A percentile compares a stretch with the other conserved stretches of the same genome.
phyloP scores from a whole-genome alignment of 2,797 vertebrate species.

The Synaphobranchus kaupii region DNA sequence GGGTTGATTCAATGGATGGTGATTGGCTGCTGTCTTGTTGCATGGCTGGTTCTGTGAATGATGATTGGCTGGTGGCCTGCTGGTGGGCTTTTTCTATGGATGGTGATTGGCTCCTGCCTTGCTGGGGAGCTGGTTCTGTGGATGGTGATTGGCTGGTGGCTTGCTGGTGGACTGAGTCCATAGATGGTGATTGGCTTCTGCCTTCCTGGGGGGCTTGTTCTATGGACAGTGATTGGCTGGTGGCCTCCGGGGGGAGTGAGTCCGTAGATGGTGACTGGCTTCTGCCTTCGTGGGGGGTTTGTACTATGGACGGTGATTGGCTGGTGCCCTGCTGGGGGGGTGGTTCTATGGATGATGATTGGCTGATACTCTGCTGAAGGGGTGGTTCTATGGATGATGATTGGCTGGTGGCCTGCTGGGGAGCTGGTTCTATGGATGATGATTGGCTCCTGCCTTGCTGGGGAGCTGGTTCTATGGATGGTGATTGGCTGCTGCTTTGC shows the following conservation, averaged over 20 bases:
- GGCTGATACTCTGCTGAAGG: not conserved
- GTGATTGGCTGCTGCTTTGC: not conserved
- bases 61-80: conserved; percentile 49
- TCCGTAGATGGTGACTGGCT: conserved; percentile 45
- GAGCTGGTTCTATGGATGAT: conserved; percentile 41
- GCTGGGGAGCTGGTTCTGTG: conserved; percentile 46
- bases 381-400: conserved; percentile 20
- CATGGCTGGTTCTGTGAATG: conserved; percentile 50
- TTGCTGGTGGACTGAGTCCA: conserved; percentile 45
- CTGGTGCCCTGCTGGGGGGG: conserved; percentile 48
- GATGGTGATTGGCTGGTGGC: conserved; percentile 50
- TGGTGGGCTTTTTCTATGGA: conserved; percentile 48
- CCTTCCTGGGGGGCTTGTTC: conserved; percentile 54
- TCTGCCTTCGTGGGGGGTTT: conserved; percentile 55
- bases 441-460: conserved; percentile 34
- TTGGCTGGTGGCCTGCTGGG: conserved; percentile 32
- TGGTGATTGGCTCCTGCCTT: conserved; percentile 52
- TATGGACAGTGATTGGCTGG: conserved; percentile 45
- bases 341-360: conserved; percentile 40
- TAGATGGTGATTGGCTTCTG: conserved; percentile 46
- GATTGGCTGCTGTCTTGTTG: conserved; percentile 48
- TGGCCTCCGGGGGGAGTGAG: conserved; percentile 49
- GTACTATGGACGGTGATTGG: conserved; percentile 45
- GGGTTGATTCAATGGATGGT: conserved; percentile 44
- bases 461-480: conserved; percentile 42